phyloP scores from a whole-genome alignment of 2,113 vertebrate genomes.

The Silurus meridionalis region DNA sequence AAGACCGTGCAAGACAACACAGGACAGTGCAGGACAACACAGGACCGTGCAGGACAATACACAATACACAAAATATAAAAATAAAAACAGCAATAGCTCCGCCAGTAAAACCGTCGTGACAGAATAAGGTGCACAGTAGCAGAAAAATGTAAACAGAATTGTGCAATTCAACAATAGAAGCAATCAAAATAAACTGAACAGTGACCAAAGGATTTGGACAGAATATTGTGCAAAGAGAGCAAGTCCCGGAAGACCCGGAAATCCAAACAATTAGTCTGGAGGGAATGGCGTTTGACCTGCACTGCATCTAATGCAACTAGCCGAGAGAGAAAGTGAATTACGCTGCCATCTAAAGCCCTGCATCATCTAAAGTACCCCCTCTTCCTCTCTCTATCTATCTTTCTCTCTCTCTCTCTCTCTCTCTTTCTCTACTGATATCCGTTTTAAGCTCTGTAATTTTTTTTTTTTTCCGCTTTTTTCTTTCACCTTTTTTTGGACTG shows the following conservation, averaged over 20 bases:
- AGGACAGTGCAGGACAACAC: too few relatives aligned
- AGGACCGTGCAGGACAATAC: too few relatives aligned
- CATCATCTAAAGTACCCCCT: slow-evolving; percentile 16
- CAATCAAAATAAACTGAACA: too few relatives aligned
- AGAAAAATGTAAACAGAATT: too few relatives aligned
- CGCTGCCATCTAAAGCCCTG: slow-evolving; percentile 26
- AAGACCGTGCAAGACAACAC: too few relatives aligned
- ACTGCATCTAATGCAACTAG: slow-evolving; percentile 43
- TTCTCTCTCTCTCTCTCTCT: background rate
- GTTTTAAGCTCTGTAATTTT: background rate
- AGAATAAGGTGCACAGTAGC: too few relatives aligned
- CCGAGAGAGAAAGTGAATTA: slow-evolving; percentile 50
- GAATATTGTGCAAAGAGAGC: too few relatives aligned
- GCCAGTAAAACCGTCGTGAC: too few relatives aligned
- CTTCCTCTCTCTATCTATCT: background rate
- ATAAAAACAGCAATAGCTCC: too few relatives aligned
- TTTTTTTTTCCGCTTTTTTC: background rate
- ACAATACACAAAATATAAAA: too few relatives aligned
- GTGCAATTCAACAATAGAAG: too few relatives aligned
- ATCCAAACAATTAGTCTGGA: slow-evolving; percentile 51
- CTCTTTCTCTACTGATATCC: background rate
- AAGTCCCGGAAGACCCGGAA: background rate
- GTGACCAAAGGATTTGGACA: too few relatives aligned
- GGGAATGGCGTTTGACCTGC: slow-evolving; percentile 38
- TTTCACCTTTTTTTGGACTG: background rate